These are phyloP conservation scores for Rambutsinella grinnellia DNA, from an alignment of 2,888 invertebrate genomes.

Conservation along the genomic window DNA sequence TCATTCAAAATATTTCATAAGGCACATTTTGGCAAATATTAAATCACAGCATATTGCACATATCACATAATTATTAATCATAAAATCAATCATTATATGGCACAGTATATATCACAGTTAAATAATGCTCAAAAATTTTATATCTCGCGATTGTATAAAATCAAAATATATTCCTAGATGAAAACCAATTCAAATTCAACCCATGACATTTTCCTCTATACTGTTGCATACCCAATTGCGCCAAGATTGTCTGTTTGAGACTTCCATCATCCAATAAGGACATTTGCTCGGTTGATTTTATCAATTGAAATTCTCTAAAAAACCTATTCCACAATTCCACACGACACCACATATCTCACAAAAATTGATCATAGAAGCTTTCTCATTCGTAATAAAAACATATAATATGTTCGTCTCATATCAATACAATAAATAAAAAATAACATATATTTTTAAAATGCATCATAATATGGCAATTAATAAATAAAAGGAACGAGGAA, in stretches of 20 bases:
- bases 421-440: conserved; percentile 9
- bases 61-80: not conserved
- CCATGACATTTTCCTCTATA: not conserved
- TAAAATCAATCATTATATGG: not conserved
- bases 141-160: not conserved
- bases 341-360: not conserved
- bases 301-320: conserved; percentile 8
- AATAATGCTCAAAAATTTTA: too few species aligned
- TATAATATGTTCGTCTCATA: not conserved
- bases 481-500: not conserved
- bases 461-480: not conserved
- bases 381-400: not conserved
- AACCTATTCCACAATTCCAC: conserved; percentile 11
- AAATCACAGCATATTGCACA: not conserved
- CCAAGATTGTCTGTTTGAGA: conserved; percentile 24
- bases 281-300: conserved; percentile 2
- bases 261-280: conserved; percentile 27
- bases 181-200: too few species aligned
- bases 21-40: not conserved
- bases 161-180: not conserved
- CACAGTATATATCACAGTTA: too few species aligned
- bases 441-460: not conserved
- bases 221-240: conserved; percentile 29
- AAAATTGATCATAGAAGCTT: not conserved
- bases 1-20: not conserved